These are phyloP conservation scores for Hormiphora californensis DNA, from an alignment of 37 sponge, comb jelly and placozoan species.

Conservation along the genomic window DNA sequence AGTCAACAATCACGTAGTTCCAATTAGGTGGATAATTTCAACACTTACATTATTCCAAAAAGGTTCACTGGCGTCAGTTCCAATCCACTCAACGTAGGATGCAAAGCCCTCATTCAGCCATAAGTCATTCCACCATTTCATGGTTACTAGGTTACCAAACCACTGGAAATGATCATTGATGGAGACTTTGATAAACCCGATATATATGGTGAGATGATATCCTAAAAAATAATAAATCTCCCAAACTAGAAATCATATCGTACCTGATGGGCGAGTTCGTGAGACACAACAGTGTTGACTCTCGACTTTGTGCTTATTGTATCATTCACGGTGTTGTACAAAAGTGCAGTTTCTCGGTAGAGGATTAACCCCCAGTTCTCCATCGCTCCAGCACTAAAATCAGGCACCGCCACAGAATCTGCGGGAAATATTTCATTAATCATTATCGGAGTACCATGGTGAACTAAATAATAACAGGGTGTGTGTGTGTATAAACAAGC, in stretches of 20 bases:
- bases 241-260: too few relatives aligned
- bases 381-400: conserved; percentile 56
- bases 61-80: conserved; percentile 62
- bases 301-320: conserved; percentile 19
- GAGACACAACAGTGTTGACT: conserved; percentile 20
- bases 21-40: background rate
- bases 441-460: background rate
- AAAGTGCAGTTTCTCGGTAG: conserved; percentile 47
- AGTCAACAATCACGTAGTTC: too few relatives aligned
- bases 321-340: conserved; percentile 10
- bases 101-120: conserved; percentile 99
- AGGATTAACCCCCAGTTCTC: conserved; percentile 56
- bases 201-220: too few relatives aligned
- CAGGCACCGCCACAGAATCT: conserved; percentile 56
- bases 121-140: conserved; percentile 98
- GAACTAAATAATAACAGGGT: background rate
- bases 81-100: conserved; percentile 79
- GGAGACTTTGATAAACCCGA: too few relatives aligned
- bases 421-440: background rate
- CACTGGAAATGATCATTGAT: too few relatives aligned
- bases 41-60: conserved; percentile 64
- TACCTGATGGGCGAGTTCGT: conserved; percentile 55
- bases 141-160: conserved; percentile 99
- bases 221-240: too few relatives aligned
- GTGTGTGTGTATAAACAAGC: background rate